phyloP scores from a whole-genome alignment of 1,140 invertebrate species.

The Caenorhabditis tropicalis region DNA sequence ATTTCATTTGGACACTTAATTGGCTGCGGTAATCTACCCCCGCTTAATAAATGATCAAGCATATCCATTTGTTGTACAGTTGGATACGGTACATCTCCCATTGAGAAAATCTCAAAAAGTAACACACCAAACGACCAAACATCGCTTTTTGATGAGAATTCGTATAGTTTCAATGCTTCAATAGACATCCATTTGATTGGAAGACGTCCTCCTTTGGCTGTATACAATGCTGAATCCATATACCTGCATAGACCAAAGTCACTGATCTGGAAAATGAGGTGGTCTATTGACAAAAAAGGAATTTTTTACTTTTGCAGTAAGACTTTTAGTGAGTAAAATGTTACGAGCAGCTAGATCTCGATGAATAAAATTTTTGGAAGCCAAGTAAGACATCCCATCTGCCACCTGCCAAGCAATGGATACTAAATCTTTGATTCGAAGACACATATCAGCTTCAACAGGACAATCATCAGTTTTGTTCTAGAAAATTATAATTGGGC shows the following conservation, averaged over 20 bases:
- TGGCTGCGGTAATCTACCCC: slow-evolving; percentile 48
- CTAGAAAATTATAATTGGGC: background rate
- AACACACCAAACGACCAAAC: slow-evolving; percentile 50
- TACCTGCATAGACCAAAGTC: slow-evolving; percentile 54
- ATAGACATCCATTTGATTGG: slow-evolving; percentile 54
- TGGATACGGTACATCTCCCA: slow-evolving; percentile 58
- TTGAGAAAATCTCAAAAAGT: slow-evolving; percentile 55
- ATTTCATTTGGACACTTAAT: slow-evolving; percentile 52
- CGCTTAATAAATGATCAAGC: slow-evolving; percentile 46
- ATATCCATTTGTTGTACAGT: slow-evolving; percentile 54
- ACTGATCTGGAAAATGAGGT: slow-evolving; percentile 43
- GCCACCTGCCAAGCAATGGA: slow-evolving; percentile 51
- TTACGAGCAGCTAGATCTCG: slow-evolving; percentile 53
- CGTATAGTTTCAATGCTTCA: slow-evolving; percentile 53
- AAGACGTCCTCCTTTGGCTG: slow-evolving; percentile 49
- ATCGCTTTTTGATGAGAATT: slow-evolving; percentile 52
- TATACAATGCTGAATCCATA: slow-evolving; percentile 49
- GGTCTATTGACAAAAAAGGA: background rate
- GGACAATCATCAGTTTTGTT: slow-evolving; percentile 46
- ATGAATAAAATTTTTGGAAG: slow-evolving; percentile 46
- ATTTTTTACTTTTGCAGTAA: slow-evolving; percentile 39
- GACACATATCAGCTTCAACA: slow-evolving; percentile 48
- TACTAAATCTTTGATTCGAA: slow-evolving; percentile 48
- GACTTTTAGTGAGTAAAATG: slow-evolving; percentile 47
- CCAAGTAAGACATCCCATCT: slow-evolving; percentile 55